Evolutionary conservation across 2,888 invertebrate genomes (phyloP), one percentile per base, ranked within the genome.

Genomic region (Cecidostiba fungosa): DNA sequence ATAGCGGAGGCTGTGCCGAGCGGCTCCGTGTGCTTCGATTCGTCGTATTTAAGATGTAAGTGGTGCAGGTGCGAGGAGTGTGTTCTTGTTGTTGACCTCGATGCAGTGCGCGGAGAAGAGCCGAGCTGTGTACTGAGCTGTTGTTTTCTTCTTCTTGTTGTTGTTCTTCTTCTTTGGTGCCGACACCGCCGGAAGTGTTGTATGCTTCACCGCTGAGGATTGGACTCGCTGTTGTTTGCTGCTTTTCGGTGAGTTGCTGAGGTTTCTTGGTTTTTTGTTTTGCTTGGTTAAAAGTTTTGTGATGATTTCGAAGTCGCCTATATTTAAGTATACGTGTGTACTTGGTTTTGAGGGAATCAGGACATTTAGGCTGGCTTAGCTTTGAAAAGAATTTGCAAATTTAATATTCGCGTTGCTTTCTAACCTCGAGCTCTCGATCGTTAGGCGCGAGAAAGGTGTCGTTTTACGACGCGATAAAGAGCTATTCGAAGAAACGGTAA

Each of bases 1-100:
- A 59, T 59, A 59, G 39, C 36, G 36, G 72, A 72, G 23, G 72
- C 36, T 59, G 54, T 6, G 54, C n/a, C 54, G 16, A n/a, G 54
- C 54, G 54, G 16, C 19, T 59, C n/a, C 54, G 1, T 36, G 70
- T 70, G 70, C 69, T 23, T 23, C 39, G n/a, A 8, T 19, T 32
- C 32, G n/a, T 36, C n/a, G 39, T 3, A 54, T 59, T 59, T 19
- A n/a, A 39, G n/a, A 23, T 72, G 72, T 72, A 36, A 70, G 39
- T 32, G 19, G n/a, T n/a, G 32, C 70, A 36, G 70, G 70, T 36
- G 70, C 39, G 72, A 39, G 39, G 8, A 66, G 66, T 66, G 66
- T 73, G 26, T 66, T 66, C 10, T 66, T 66, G 66, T 77, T 59
- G 70, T 70, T 84, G 54, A 74, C 83, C 85, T 83, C 80, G 74